phyloP scores from a whole-genome alignment of 2,113 vertebrate genomes.

The Halcyon malimbica region DNA sequence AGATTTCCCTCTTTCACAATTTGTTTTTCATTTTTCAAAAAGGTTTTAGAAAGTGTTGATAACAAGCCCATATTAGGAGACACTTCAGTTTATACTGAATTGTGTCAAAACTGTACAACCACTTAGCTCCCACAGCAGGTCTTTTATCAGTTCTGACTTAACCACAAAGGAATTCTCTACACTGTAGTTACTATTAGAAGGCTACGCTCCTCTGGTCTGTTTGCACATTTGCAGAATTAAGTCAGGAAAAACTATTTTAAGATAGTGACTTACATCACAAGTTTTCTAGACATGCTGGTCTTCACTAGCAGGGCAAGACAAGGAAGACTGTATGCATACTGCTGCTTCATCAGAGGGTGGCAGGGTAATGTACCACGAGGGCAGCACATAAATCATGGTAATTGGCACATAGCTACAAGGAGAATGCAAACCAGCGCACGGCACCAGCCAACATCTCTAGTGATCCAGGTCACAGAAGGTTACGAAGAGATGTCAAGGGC shows the following conservation, averaged over 20 bases:
- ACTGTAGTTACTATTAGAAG: background rate
- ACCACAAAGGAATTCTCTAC: background rate
- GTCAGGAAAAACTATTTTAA: background rate
- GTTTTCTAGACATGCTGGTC: background rate
- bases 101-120: background rate
- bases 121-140: background rate
- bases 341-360: background rate
- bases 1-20: background rate
- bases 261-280: background rate
- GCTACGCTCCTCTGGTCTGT: background rate
- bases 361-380: background rate
- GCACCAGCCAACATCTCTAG: background rate
- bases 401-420: background rate
- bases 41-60: background rate
- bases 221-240: background rate
- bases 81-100: background rate
- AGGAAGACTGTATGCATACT: background rate
- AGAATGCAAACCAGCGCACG: background rate
- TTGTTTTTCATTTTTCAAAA: background rate
- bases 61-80: background rate
- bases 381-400: background rate
- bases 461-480: background rate
- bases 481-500: background rate
- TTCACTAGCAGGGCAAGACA: background rate
- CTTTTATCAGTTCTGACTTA: conserved; percentile 17